Percentiles rank a stretch among this genome's conserved stretches.
Conservation (phyloP, 2,113 vertebrate species). For the Sphaerodactylus townsendi region DNA sequence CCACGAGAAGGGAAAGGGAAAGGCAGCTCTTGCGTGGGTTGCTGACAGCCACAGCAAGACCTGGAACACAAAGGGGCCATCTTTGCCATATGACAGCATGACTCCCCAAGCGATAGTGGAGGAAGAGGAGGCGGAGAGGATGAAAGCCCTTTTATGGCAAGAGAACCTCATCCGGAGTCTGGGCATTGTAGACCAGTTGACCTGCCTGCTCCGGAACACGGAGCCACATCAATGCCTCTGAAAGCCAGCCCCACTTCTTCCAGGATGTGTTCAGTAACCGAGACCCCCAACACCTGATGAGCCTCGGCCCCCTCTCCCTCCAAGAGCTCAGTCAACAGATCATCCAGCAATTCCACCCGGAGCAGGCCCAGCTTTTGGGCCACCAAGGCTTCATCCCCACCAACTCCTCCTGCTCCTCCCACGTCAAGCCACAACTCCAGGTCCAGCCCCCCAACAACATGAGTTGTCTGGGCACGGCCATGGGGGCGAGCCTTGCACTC, state of each 20-base stretch:
- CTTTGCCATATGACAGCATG: conserved; percentile 64
- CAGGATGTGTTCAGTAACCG: conserved; percentile 19
- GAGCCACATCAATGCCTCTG: not conserved
- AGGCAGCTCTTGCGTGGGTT: not conserved
- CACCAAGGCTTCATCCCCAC: not conserved
- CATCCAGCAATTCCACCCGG: not conserved
- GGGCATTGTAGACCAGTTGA: conserved; percentile 70
- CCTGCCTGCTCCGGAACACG: conserved; percentile 35
- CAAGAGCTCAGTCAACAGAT: not conserved
- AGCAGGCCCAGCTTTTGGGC: not conserved
- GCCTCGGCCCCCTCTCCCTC: conserved; percentile 35
- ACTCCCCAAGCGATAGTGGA: conserved; percentile 73
- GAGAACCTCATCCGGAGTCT: conserved; percentile 71
- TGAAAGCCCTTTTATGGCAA: conserved; percentile 66
- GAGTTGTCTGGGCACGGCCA: not conserved
- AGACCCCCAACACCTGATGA: conserved; percentile 5
- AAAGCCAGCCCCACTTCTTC: conserved; percentile 52
- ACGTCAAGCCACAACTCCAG: not conserved
- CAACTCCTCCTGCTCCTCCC: not conserved
- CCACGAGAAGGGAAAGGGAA: not conserved
- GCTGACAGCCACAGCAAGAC: conserved; percentile 22
- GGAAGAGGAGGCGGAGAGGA: conserved; percentile 70
- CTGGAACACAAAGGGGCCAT: conserved; percentile 50
- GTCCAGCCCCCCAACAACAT: not conserved
- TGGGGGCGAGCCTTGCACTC: not conserved